Conservation (phyloP, 2,113 vertebrate genomes). For the Heteronetta atricapilla region DNA sequence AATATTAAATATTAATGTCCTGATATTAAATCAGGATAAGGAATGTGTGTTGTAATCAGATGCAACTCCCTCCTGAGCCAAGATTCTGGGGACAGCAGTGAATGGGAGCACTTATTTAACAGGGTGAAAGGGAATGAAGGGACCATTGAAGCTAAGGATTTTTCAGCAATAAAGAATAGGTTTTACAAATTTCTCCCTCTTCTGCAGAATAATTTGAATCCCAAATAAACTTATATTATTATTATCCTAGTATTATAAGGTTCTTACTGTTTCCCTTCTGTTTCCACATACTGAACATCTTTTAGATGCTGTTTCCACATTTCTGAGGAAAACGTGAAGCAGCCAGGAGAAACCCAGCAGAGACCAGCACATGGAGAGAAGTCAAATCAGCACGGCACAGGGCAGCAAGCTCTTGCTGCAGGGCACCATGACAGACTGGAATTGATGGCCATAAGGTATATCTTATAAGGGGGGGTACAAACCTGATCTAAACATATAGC, state of each 20-base stretch:
- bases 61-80: not conserved
- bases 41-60: not conserved
- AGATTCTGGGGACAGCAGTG: not conserved
- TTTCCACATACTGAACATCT: not conserved
- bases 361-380: not conserved
- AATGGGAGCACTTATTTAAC: not conserved
- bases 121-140: not conserved
- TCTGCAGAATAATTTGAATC: not conserved
- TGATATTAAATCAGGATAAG: not conserved
- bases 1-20: too few species aligned
- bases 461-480: not conserved
- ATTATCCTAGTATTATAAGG: not conserved
- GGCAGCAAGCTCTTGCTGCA: not conserved
- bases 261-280: not conserved
- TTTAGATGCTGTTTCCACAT: not conserved
- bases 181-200: not conserved
- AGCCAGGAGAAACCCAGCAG: not conserved
- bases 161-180: not conserved
- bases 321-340: not conserved
- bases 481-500: not conserved
- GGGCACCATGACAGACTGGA: too few species aligned
- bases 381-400: not conserved
- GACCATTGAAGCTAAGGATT: not conserved
- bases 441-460: not conserved
- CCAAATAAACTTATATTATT: not conserved